These are phyloP conservation scores for Paedocypris micromegethes DNA, from an alignment of 2,797 vertebrate genomes.

Conservation along the genomic window DNA sequence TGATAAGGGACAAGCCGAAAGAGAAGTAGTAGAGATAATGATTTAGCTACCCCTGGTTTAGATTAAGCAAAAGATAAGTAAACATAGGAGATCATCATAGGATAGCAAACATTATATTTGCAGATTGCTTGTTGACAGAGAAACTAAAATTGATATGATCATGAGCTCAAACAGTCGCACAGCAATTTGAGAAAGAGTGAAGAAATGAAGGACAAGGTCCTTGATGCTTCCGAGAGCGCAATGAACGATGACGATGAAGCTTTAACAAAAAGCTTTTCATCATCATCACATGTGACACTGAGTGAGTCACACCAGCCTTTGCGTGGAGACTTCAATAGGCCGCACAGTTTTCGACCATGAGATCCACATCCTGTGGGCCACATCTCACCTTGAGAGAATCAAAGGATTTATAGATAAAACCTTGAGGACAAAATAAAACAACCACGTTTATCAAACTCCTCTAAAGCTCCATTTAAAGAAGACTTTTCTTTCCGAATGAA, in stretches of 20 bases:
- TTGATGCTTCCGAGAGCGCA: constrained; percentile 18
- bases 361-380: constrained; percentile 20
- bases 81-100: no score
- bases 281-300: constrained; percentile 23
- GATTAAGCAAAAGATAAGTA: no score
- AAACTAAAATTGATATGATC: neutral
- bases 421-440: constrained; percentile 14
- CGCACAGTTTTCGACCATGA: constrained; percentile 6
- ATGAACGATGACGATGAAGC: constrained; percentile 7
- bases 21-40: no score
- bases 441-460: constrained; percentile 32
- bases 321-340: constrained; percentile 8
- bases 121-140: constrained; percentile 4
- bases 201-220: constrained; percentile 20
- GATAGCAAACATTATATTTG: neutral
- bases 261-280: constrained; percentile 24
- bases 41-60: no score
- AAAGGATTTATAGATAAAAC: constrained; percentile 28
- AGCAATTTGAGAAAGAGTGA: neutral
- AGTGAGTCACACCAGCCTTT: constrained; percentile 7
- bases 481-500: neutral
- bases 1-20: no score
- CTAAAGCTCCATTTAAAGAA: constrained; percentile 23
- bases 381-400: constrained; percentile 29
- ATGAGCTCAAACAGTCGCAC: constrained; percentile 3